These are phyloP conservation scores for Iphiclides podalirius DNA, from an alignment of 2,888 invertebrate genomes.

Conservation along the genomic window DNA sequence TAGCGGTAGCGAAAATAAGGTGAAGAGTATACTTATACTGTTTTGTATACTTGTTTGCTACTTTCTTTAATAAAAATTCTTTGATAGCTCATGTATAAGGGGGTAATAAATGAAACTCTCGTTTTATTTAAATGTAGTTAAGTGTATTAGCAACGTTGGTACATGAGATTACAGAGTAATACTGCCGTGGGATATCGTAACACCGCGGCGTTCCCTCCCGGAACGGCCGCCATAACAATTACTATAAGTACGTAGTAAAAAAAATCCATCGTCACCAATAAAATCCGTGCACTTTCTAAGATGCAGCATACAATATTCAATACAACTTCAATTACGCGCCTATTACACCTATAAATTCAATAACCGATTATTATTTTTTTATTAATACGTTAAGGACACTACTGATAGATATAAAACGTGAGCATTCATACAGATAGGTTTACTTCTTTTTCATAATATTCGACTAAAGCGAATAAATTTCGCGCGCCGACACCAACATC, in stretches of 20 bases:
- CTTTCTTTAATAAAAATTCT: too few relatives aligned
- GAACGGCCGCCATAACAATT: slow-evolving; percentile 59
- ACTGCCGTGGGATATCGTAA: slow-evolving; percentile 67
- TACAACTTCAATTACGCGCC: slow-evolving; percentile 58
- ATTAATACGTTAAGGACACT: slow-evolving; percentile 53
- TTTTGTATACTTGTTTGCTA: too few relatives aligned
- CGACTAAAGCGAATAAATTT: slow-evolving; percentile 33
- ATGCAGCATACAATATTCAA: slow-evolving; percentile 51
- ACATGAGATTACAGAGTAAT: slow-evolving; percentile 79
- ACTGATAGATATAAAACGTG: slow-evolving; percentile 72
- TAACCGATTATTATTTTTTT: slow-evolving; percentile 54
- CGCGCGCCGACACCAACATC: neutral
- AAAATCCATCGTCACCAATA: slow-evolving; percentile 61
- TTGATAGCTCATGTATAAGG: too few relatives aligned
- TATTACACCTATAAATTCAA: slow-evolving; percentile 76
- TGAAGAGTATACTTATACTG: too few relatives aligned
- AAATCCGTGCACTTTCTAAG: slow-evolving; percentile 65
- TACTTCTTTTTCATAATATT: slow-evolving; percentile 35
- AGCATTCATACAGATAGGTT: slow-evolving; percentile 73
- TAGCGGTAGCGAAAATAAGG: too few relatives aligned
- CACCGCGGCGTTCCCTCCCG: slow-evolving; percentile 43
- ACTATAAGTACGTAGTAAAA: slow-evolving; percentile 57
- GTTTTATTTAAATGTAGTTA: slow-evolving; percentile 74
- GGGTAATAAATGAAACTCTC: slow-evolving; percentile 34
- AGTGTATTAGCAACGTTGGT: slow-evolving; percentile 80